Evolutionary conservation across 2,888 invertebrate species (phyloP), one percentile per base, ranked within the genome.

Genomic region (Parnassius apollo): DNA sequence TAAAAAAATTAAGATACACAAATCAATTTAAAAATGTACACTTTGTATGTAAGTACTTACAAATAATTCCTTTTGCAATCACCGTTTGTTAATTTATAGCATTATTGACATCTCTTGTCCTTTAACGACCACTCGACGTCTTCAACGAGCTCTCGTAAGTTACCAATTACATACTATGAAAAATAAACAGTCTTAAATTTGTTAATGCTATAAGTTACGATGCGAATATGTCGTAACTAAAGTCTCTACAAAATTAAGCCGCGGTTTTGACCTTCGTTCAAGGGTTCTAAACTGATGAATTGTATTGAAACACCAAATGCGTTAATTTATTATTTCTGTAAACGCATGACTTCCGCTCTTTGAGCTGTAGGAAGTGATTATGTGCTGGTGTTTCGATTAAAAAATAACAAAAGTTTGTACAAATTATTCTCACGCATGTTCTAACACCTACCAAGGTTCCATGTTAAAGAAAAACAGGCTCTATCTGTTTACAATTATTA

Each of bases 301-400:
- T 77, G 76, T 80, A 80, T 82, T 80, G 81, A 84, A 85, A 84
- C 78, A 81, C 77, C 81, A 74, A 80, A 82, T 74, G 81, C 78
- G 84, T 84, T 88, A 85, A 88, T 87, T 85, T 86, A 85, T 85
- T 88, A 86, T 84, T 85, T 84, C 77, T 85, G 78, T 85, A 84
- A 86, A 82, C 80, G 79, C 85, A 84, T 75, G 83, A 85, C 87
- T 91, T 90, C 91, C 91, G 88, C 89, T 85, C 88, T 88, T 88
- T 83, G 81, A 81, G 78, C 80, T 85, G 85, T 88, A 89, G 88
- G 90, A 90, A 91, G 88, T 86, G 88, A 90, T 90, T 89, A 85
- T 84, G 80, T 84, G 80, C 74, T 81, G 78, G 72, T 68, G 74
- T 77, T 82, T 79, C 75, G 75, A 82, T 81, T 35, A 84, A 83